Evolutionary conservation across 2,113 vertebrate species (phyloP).

Genomic region (Oreochromis niloticus): DNA sequence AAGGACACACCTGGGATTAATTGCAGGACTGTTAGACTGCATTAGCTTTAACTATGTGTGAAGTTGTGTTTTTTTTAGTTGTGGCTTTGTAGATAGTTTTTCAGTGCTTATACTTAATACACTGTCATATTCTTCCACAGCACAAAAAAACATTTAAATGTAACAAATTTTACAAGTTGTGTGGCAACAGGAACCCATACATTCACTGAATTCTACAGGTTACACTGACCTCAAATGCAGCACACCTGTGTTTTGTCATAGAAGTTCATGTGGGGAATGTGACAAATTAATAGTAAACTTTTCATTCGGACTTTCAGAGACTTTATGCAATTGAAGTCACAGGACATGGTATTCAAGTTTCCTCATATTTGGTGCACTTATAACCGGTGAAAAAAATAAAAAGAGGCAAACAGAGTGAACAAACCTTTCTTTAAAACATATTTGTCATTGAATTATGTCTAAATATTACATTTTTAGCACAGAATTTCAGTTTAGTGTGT

Average conservation of each 20-base stretch:
- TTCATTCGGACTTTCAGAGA: neutral
- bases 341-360: neutral
- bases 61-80: rapidly evolving
- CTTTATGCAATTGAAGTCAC: neutral
- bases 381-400: neutral
- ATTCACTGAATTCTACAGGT: neutral
- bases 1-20: neutral
- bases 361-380: neutral
- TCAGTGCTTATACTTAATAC: neutral
- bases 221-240: neutral
- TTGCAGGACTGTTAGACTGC: neutral
- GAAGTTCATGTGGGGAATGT: neutral
- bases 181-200: neutral
- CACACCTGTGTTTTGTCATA: neutral
- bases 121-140: neutral
- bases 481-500: neutral
- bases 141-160: neutral
- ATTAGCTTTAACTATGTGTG: neutral
- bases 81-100: neutral
- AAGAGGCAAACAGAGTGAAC: neutral
- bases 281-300: neutral
- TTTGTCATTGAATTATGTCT: neutral
- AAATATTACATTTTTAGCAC: neutral
- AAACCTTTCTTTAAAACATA: neutral
- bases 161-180: neutral